These are phyloP conservation scores for Desmophyllum pertusum DNA, from an alignment of 92 coral and sea anemone species.

Conservation along the genomic window DNA sequence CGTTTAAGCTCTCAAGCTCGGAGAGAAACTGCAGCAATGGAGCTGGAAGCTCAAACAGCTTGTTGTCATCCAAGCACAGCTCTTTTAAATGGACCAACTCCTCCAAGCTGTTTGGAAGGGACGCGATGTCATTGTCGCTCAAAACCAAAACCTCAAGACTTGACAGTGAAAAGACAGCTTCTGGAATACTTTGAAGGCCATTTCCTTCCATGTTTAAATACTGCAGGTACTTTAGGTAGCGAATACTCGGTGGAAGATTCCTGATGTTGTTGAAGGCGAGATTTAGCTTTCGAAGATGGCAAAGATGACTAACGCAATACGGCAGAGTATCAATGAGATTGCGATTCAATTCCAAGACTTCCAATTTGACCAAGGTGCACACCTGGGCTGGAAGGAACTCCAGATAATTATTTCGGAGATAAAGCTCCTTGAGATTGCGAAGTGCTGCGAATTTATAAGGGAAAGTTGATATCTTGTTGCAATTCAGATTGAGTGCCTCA, in stretches of 20 bases:
- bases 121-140: conserved; percentile 74
- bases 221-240: conserved; percentile 44
- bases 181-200: conserved; percentile 62
- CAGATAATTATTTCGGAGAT: conserved; percentile 71
- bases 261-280: conserved; percentile 68
- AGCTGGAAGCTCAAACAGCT: conserved; percentile 57
- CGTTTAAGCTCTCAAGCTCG: conserved; percentile 53
- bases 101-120: conserved; percentile 47
- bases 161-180: conserved; percentile 51
- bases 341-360: conserved; percentile 76
- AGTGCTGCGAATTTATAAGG: conserved; percentile 75
- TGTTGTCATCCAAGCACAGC: conserved; percentile 78
- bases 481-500: conserved; percentile 63
- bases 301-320: conserved; percentile 73
- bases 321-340: conserved; percentile 71
- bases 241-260: conserved; percentile 70
- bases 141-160: conserved; percentile 73
- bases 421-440: conserved; percentile 73
- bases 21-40: conserved; percentile 50
- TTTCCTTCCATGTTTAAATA: conserved; percentile 77
- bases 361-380: conserved; percentile 73
- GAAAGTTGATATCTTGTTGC: conserved; percentile 74
- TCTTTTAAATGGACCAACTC: conserved; percentile 52
- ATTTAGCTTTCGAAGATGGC: conserved; percentile 56
- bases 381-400: conserved; percentile 87